Evolutionary conservation across 2,888 invertebrate genomes (phyloP).

Genomic region (Conomelus anceps): DNA sequence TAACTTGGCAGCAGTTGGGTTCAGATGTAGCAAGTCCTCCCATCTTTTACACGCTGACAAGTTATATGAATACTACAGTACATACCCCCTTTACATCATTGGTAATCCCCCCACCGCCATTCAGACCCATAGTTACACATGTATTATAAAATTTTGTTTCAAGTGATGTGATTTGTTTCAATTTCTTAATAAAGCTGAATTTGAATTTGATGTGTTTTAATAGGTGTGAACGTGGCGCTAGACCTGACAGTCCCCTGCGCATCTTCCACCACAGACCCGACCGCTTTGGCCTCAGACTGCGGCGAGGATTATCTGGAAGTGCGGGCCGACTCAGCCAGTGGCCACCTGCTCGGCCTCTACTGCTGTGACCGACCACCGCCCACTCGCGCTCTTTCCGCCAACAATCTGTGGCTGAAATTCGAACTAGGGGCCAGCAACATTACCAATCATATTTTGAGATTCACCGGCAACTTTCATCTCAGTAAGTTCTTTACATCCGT

Average conservation of each 20-base stretch:
- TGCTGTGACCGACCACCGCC: slow-evolving; percentile 54
- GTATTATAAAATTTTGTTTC: too few species aligned
- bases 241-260: neutral
- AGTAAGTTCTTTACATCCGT: too few species aligned
- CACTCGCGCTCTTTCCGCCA: slow-evolving; percentile 49
- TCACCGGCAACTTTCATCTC: neutral
- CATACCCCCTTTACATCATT: too few species aligned
- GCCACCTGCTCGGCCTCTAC: slow-evolving; percentile 62
- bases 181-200: neutral
- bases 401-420: slow-evolving; percentile 68
- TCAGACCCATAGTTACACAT: too few species aligned
- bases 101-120: too few species aligned
- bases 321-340: slow-evolving; percentile 56
- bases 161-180: too few species aligned
- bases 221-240: neutral
- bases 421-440: neutral
- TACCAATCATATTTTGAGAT: neutral
- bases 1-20: too few species aligned
- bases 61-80: too few species aligned
- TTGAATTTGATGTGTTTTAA: neutral
- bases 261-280: neutral
- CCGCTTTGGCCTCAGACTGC: slow-evolving; percentile 49
- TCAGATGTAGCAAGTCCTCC: too few species aligned
- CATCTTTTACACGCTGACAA: too few species aligned
- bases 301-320: slow-evolving; percentile 81